Base-by-base conservation (phyloP, 1,140 invertebrate genomes). In the Drosophila tropicalis region DNA sequence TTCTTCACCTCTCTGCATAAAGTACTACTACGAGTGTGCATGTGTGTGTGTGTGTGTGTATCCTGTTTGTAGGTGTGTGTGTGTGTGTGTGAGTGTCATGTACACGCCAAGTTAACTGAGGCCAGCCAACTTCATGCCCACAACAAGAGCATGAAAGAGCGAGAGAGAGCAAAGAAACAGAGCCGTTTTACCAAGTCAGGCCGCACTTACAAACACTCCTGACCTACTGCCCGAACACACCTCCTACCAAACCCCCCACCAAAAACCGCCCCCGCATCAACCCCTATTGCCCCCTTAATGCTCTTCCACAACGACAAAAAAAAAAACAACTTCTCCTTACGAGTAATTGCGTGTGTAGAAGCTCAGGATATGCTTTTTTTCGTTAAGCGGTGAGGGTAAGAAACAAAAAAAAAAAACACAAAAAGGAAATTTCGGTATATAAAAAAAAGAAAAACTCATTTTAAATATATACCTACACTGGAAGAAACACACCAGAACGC, bases 201-300 rank as follows among this genome's bases (percentile, higher is more conserved):
- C 82, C 58, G 71, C 73, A 83, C 83, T 86, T 87, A 79, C 83
- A 83, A 86, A 62, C 83, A 83, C 83, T 87, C 83, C 79, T 86
- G 83, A 86, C 83, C 83, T 83, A 87, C 84, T 86, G 76, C 17
- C 62, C 15, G 39, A 22, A 36, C 44, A 39, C 57, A 29, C 32
- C 36, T 51, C 17, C 44, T 47, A 32, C 39, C 9, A 25, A 12
- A 17, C 41, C 34, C 19, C 63, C 4, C 3, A 39, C 36, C n/a
- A n/a, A n/a, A n/a, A 39, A 2, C 3, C 44, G 17, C 29, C 62
- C 44, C 6, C 12, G 32, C 17, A 13, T 15, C n/a, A 17, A 10
- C 19, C 41, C 15, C 64, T 25, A 32, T 54, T 47, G 6, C 29
- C 29, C 17, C 32, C 64, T 22, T 51, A 51, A 51, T 51, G 44